Percentiles rank a stretch among this genome's conserved stretches.
Conservation (phyloP, 1,140 invertebrate species). For the Glossosoma conforme region DNA sequence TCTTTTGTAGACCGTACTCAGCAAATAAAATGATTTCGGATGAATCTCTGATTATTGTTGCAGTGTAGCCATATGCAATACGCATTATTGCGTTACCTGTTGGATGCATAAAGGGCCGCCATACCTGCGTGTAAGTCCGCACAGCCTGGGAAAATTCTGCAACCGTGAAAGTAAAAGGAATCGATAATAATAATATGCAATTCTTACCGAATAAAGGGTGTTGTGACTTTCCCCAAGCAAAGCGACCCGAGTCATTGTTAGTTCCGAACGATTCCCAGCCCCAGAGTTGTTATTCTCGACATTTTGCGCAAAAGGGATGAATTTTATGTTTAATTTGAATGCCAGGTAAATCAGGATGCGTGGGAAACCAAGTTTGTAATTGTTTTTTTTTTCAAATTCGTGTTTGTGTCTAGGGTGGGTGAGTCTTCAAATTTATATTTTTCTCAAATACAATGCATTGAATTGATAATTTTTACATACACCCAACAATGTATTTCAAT, state of each 20-base stretch:
- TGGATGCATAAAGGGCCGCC: neutral
- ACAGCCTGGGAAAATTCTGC: constrained; percentile 15
- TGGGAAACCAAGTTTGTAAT: constrained; percentile 12
- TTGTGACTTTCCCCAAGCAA: constrained; percentile 18
- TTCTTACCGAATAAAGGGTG: constrained; percentile 15
- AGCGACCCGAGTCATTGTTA: constrained; percentile 8
- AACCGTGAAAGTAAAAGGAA: constrained; percentile 8
- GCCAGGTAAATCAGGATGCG: constrained; percentile 10
- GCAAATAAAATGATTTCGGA: neutral
- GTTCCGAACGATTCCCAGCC: neutral
- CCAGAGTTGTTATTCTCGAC: constrained; percentile 1
- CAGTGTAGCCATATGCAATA: no score
- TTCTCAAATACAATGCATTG: constrained; percentile 1
- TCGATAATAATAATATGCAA: constrained; percentile 22
- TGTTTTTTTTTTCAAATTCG: constrained; percentile 9
- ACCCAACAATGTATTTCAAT: neutral
- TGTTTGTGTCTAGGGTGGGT: constrained; percentile 2
- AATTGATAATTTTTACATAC: neutral
- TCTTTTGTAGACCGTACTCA: neutral
- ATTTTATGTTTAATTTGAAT: neutral
- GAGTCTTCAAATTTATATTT: neutral
- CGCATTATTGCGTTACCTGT: constrained; percentile 18
- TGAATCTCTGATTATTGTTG: constrained; percentile 5
- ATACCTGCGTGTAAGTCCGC: neutral
- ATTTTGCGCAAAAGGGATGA: constrained; percentile 19